A percentile compares a stretch with the other conserved stretches of the same genome.
Evolutionary conservation across 1,140 invertebrate species (phyloP).

Genomic region (Sitodiplosis mosellana): DNA sequence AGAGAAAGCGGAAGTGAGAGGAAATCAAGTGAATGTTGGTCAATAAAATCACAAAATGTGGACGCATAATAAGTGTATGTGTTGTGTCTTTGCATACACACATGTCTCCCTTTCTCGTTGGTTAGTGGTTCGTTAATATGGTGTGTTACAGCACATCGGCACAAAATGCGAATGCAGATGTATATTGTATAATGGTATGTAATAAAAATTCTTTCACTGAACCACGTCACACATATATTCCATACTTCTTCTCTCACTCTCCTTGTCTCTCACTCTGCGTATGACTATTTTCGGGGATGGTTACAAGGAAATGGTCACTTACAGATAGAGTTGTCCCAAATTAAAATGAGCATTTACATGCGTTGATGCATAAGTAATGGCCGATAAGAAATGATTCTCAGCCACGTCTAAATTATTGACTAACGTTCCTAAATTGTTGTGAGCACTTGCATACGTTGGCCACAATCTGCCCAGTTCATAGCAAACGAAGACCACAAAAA

Average conservation of each 20-base stretch:
- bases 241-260: background rate
- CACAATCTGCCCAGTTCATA: conserved; percentile 41
- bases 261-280: too few species aligned
- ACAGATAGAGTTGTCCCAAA: conserved; percentile 68
- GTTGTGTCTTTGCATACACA: background rate
- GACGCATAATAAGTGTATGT: conserved; percentile 4
- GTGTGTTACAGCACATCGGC: background rate
- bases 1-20: too few species aligned
- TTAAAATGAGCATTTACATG: conserved; percentile 77
- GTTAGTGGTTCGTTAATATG: too few species aligned
- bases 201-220: background rate
- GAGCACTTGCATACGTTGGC: conserved; percentile 70
- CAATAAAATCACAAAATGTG: too few species aligned
- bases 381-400: conserved; percentile 55
- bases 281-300: background rate
- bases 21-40: too few species aligned
- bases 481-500: too few species aligned
- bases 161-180: background rate
- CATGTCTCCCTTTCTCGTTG: too few species aligned
- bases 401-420: conserved; percentile 44
- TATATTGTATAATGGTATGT: background rate
- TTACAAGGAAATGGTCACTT: conserved; percentile 14
- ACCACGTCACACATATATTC: background rate
- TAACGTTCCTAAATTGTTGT: conserved; percentile 74
- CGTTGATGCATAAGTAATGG: conserved; percentile 50